Conservation (phyloP, 2,888 invertebrate genomes). For the Drosophila leonis region DNA sequence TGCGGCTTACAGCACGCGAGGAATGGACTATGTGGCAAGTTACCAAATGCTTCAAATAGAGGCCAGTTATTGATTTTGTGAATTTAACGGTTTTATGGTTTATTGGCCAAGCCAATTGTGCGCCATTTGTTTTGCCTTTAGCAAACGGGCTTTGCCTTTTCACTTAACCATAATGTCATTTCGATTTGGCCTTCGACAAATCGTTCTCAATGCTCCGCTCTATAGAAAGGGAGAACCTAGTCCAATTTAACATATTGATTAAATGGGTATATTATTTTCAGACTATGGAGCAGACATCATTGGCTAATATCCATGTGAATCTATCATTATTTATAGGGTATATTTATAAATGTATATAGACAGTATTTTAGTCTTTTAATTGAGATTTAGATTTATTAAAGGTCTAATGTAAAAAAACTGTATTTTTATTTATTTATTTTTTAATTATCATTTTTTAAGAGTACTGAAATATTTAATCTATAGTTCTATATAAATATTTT, state of each 20-base stretch:
- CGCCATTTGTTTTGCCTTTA: slow-evolving; percentile 70
- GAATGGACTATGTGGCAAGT: not conserved
- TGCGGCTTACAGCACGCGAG: slow-evolving; percentile 2
- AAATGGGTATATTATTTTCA: slow-evolving; percentile 15
- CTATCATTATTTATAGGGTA: not conserved
- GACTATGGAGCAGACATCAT: not conserved
- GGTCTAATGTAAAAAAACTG: not conserved
- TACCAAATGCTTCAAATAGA: slow-evolving; percentile 12
- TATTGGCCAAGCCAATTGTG: slow-evolving; percentile 77
- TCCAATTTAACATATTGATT: not conserved
- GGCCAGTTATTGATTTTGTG: slow-evolving; percentile 74
- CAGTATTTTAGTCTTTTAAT: not conserved
- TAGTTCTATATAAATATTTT: not conserved
- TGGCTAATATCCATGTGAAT: not conserved
- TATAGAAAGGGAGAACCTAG: not conserved
- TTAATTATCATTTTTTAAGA: no score
- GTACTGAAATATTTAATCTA: not conserved
- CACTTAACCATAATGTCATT: slow-evolving; percentile 69
- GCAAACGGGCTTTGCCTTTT: slow-evolving; percentile 47
- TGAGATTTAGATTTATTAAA: not conserved
- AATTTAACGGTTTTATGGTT: slow-evolving; percentile 78
- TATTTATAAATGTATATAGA: not conserved
- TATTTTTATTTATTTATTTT: no score
- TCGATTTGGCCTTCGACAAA: slow-evolving; percentile 58
- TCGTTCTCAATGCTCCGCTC: slow-evolving; percentile 3